A percentile compares a stretch with the other conserved stretches of the same genome.
These are phyloP conservation scores for Nymphalis urticae DNA, from an alignment of 2,888 invertebrate species.

Conservation along the genomic window DNA sequence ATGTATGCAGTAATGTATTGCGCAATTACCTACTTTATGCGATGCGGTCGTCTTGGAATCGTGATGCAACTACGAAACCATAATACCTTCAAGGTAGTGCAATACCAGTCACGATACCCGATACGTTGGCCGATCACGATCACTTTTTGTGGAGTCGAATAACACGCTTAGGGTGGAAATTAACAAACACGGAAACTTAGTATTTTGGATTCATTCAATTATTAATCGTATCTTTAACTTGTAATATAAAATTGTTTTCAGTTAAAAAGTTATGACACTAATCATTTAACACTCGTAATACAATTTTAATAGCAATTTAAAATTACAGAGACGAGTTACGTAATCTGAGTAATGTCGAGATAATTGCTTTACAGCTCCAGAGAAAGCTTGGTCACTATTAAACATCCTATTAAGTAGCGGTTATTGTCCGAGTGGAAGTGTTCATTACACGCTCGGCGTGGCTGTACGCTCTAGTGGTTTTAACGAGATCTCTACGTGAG, in stretches of 20 bases:
- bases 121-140: slow-evolving; percentile 42
- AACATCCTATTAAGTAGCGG: slow-evolving; percentile 73
- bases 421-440: slow-evolving; percentile 76
- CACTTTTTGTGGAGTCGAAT: slow-evolving; percentile 38
- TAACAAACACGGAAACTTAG: slow-evolving; percentile 34
- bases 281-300: slow-evolving; percentile 36
- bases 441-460: slow-evolving; percentile 74
- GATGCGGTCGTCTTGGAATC: slow-evolving; percentile 48
- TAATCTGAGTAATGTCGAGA: slow-evolving; percentile 39
- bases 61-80: slow-evolving; percentile 55
- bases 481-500: slow-evolving; percentile 61
- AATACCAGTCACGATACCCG: slow-evolving; percentile 62
- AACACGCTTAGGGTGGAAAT: slow-evolving; percentile 50
- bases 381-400: slow-evolving; percentile 67
- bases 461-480: slow-evolving; percentile 66
- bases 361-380: slow-evolving; percentile 59
- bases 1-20: slow-evolving; percentile 49
- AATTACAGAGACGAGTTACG: slow-evolving; percentile 33
- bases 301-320: slow-evolving; percentile 33
- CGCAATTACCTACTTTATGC: slow-evolving; percentile 67
- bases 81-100: slow-evolving; percentile 63
- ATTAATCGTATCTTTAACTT: not conserved
- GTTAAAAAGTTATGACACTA: slow-evolving; percentile 34
- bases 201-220: not conserved
- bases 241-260: not conserved